Conservation (phyloP, 2,113 vertebrate genomes). For the Notarius quadriscutis region DNA sequence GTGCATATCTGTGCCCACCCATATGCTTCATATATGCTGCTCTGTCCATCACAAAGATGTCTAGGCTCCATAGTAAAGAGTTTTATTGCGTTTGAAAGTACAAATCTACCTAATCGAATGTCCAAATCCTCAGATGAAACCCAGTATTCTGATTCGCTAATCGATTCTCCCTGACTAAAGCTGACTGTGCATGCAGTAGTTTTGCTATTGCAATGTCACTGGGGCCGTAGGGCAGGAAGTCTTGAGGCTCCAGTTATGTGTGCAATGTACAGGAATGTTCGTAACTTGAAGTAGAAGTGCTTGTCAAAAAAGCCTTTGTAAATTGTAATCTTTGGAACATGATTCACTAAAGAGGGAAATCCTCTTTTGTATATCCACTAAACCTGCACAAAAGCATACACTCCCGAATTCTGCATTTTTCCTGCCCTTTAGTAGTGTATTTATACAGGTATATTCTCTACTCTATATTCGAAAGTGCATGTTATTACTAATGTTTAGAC, state of each 20-base stretch:
- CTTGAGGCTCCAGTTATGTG: conserved; percentile 1
- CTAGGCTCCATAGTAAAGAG: background rate
- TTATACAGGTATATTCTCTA: conserved; percentile 52
- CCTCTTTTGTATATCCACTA: conserved; percentile 25
- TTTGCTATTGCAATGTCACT: conserved; percentile 43
- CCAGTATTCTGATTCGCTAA: conserved; percentile 24
- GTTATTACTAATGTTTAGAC: conserved; percentile 52
- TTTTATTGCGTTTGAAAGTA: conserved; percentile 11
- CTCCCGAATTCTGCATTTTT: conserved; percentile 24
- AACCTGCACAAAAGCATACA: conserved; percentile 38
- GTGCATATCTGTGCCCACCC: conserved; percentile 46
- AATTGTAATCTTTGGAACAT: conserved; percentile 20
- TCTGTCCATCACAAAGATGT: conserved; percentile 40
- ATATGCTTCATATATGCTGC: conserved; percentile 52
- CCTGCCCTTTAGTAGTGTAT: conserved; percentile 37
- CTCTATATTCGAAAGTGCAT: conserved; percentile 57
- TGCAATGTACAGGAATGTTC: conserved; percentile 13
- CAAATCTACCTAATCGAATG: conserved; percentile 32
- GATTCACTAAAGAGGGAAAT: background rate
- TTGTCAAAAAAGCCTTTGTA: conserved; percentile 23
- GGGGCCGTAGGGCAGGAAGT: conserved; percentile 22
- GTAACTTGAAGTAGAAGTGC: background rate
- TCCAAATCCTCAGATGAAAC: conserved; percentile 13
- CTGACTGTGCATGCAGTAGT: conserved; percentile 51
- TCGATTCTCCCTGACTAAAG: conserved; percentile 45